Base-by-base conservation (phyloP, 2,113 vertebrate genomes). In the Zapus hudsonius region DNA sequence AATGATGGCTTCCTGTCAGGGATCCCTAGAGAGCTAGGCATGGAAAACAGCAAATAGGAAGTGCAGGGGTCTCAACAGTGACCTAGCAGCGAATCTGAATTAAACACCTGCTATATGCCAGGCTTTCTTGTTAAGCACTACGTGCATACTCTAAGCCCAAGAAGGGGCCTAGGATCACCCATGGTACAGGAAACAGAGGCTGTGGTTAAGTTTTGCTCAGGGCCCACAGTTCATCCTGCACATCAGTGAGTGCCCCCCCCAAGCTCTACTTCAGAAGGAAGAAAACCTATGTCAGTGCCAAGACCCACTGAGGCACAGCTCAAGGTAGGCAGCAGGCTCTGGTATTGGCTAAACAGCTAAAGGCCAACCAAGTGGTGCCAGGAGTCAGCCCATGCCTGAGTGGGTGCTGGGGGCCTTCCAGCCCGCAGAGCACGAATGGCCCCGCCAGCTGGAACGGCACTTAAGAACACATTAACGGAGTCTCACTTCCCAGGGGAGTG, bases 401-500 rank as follows among this genome's bases (percentile, higher is more conserved):
- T 8, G 13, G 89, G 91, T 80, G 81, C 91, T 93, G 96, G 87
- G 95, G 96, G 89, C 86, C 90, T 88, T 96, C 92, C 94, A 96
- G 91, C 91, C 72, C 5, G 13, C 1, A 2, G 79, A 85, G 59
- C 1, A 13, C 91, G 86, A 52, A 42, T 2, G 31, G 89, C 73
- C 25, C 7, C 0, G 69, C 95, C 94, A 96, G 95, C 90, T 97
- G 96, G 95, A 97, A 91, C 52, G 57, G 84, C 85, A 90, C 63
- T 82, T 86, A 86, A 93, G 91, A 93, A 84, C 94, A 91, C 91
- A 95, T 97, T 95, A 94, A 87, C 95, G 40, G 76, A 87, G 73
- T 91, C 94, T 94, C 96, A 84, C 96, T 95, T 93, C 87, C 92
- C 89, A 36, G 95, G 89, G 87, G 89, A 84, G 55, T 0, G 16